These are phyloP conservation scores for Eubasilissa splendida DNA, from an alignment of 2,888 invertebrate genomes.

Conservation along the genomic window DNA sequence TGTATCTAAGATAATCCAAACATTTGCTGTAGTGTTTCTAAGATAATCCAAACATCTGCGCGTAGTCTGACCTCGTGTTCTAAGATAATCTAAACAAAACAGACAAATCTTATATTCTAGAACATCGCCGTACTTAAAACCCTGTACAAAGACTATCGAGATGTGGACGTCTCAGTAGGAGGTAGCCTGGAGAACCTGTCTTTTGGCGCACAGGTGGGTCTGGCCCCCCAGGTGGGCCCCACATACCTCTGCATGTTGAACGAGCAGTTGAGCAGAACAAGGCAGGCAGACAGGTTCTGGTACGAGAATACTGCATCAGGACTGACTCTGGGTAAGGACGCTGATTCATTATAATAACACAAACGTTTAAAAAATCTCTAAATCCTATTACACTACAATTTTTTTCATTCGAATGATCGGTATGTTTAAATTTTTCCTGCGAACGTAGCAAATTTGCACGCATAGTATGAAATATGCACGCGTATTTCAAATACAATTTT, in stretches of 20 bases:
- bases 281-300: constrained; percentile 70
- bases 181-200: constrained; percentile 72
- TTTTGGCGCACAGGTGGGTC: constrained; percentile 82
- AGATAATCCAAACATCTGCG: neutral
- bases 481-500: no score
- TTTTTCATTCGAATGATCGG: no score
- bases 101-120: constrained; percentile 59
- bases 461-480: no score
- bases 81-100: neutral
- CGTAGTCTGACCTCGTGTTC: neutral
- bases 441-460: no score
- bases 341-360: no score
- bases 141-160: constrained; percentile 65
- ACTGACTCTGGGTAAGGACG: constrained; percentile 45
- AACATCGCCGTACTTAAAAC: constrained; percentile 62
- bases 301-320: constrained; percentile 61
- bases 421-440: no score
- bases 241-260: constrained; percentile 71
- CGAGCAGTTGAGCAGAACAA: constrained; percentile 69
- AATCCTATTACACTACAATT: no score
- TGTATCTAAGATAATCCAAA: no score
- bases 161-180: constrained; percentile 70
- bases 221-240: constrained; percentile 66
- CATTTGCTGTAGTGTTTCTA: no score
- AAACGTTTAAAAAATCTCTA: no score